phyloP scores from a whole-genome alignment of 2,797 vertebrate species.

The Kryptopterus vitreolus region DNA sequence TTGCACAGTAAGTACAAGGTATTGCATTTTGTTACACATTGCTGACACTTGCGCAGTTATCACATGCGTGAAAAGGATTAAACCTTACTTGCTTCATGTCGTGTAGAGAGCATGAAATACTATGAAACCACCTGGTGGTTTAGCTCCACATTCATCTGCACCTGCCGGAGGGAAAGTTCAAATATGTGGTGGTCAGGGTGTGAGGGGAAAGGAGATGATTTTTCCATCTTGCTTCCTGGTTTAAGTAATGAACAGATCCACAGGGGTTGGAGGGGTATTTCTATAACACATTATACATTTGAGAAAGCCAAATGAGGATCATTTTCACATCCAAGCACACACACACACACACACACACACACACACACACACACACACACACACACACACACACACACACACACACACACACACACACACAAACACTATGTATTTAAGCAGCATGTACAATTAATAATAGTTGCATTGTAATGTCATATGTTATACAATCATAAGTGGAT shows the following conservation, averaged over 20 bases:
- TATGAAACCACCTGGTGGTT: conserved; percentile 22
- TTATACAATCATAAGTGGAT: background rate
- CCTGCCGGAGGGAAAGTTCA: conserved; percentile 7
- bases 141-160: background rate
- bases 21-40: conserved; percentile 18
- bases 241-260: background rate
- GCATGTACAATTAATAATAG: background rate
- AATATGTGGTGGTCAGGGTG: conserved; percentile 1
- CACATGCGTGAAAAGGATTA: background rate
- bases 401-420: too few relatives aligned
- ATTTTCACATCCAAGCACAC: background rate
- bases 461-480: background rate
- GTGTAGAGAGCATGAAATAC: conserved; percentile 8
- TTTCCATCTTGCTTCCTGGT: conserved; percentile 1
- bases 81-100: conserved; percentile 5
- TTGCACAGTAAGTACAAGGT: background rate
- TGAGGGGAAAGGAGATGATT: background rate
- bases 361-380: too few relatives aligned
- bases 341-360: too few relatives aligned
- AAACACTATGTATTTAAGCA: background rate
- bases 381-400: too few relatives aligned
- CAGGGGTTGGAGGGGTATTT: background rate
- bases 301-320: background rate
- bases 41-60: conserved; percentile 3
- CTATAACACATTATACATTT: background rate